Evolutionary conservation across 2,888 invertebrate genomes (phyloP).

Genomic region (Netelia fuscicornis): DNA sequence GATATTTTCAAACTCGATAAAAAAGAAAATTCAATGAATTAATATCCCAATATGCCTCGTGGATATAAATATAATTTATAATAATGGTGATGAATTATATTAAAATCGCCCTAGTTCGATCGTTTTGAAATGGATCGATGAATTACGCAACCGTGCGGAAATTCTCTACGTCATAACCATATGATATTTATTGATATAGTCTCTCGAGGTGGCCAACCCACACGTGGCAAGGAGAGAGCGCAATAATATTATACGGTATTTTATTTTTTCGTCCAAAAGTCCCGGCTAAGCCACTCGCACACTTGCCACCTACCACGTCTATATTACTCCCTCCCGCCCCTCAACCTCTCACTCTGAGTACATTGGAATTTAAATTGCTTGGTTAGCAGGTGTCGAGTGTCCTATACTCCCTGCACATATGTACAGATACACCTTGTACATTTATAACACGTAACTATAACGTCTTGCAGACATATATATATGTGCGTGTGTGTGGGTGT

Average conservation of each 20-base stretch:
- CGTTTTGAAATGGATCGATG: slow-evolving; percentile 27
- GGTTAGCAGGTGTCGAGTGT: slow-evolving; percentile 64
- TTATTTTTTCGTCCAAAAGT: slow-evolving; percentile 56
- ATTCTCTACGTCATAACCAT: neutral
- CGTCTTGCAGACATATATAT: neutral
- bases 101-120: neutral
- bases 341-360: slow-evolving; percentile 11
- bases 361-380: slow-evolving; percentile 65
- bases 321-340: neutral
- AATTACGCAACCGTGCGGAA: slow-evolving; percentile 51
- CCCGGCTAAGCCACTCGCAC: slow-evolving; percentile 24
- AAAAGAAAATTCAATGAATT: neutral
- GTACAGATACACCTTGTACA: neutral
- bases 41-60: neutral
- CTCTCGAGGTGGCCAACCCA: neutral
- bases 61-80: neutral
- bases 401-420: slow-evolving; percentile 21
- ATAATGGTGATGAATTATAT: neutral
- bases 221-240: slow-evolving; percentile 21
- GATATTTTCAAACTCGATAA: neutral
- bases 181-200: slow-evolving; percentile 8
- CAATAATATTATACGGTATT: slow-evolving; percentile 8
- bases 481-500: no score
- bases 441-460: slow-evolving; percentile 24
- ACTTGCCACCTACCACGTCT: neutral